These are phyloP conservation scores for Dipodomys ordii DNA, from an alignment of 2,113 vertebrate genomes.

Conservation along the genomic window DNA sequence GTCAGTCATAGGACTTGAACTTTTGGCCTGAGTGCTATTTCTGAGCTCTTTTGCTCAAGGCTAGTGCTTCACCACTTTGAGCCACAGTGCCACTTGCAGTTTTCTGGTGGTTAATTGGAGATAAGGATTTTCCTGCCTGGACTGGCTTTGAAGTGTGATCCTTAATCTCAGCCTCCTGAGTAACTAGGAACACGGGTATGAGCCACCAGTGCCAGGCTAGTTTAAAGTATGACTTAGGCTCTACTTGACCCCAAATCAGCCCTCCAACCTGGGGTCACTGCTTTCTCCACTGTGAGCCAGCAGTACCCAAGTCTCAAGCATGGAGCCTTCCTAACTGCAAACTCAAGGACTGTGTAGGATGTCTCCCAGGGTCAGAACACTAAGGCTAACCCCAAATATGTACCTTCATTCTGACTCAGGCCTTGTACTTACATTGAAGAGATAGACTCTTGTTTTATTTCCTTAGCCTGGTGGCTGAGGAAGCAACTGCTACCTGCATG, in stretches of 20 bases:
- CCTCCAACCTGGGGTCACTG: neutral
- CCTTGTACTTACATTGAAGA: neutral
- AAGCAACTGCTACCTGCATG: neutral
- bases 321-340: neutral
- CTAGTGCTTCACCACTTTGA: too few relatives aligned
- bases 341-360: neutral
- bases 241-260: neutral
- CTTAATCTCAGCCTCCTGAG: too few relatives aligned
- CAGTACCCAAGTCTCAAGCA: neutral
- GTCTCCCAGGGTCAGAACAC: neutral
- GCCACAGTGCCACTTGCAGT: too few relatives aligned
- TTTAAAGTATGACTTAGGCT: neutral
- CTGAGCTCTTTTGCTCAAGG: too few relatives aligned
- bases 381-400: neutral
- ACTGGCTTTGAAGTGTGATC: too few relatives aligned
- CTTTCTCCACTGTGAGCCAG: neutral
- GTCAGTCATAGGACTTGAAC: too few relatives aligned
- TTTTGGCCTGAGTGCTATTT: too few relatives aligned
- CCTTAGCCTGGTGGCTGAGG: neutral
- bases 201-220: too few relatives aligned
- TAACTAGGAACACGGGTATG: too few relatives aligned
- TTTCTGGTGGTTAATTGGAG: too few relatives aligned
- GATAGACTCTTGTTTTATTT: conserved; percentile 11
- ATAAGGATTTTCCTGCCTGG: too few relatives aligned
- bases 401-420: neutral